Evolutionary conservation across 2,797 vertebrate species (phyloP).

Genomic region (Cossypha dichroa): DNA sequence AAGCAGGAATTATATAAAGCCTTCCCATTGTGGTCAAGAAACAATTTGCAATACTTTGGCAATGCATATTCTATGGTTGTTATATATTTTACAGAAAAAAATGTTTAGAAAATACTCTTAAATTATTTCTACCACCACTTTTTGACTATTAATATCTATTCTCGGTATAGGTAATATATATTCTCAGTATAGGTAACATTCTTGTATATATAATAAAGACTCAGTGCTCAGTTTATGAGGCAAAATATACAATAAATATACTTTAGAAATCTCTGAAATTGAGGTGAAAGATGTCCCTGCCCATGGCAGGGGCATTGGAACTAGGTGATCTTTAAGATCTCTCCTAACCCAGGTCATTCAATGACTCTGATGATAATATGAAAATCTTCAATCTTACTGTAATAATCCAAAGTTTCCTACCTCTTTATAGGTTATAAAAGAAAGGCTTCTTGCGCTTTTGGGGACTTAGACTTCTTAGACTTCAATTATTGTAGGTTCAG

Average conservation of each 20-base stretch:
- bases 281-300: background rate
- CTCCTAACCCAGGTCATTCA: background rate
- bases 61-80: background rate
- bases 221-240: background rate
- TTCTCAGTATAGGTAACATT: no score
- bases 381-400: background rate
- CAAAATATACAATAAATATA: background rate
- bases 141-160: background rate
- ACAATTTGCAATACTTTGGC: background rate
- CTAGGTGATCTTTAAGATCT: background rate
- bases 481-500: background rate
- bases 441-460: background rate
- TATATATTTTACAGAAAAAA: background rate
- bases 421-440: background rate
- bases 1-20: background rate
- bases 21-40: background rate
- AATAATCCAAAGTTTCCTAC: background rate
- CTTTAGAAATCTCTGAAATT: background rate
- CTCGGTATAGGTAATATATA: background rate
- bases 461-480: background rate
- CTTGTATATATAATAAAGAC: background rate
- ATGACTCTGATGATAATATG: background rate
- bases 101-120: background rate
- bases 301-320: background rate
- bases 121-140: background rate